Evolutionary conservation across 2,888 invertebrate genomes (phyloP).

Genomic region (Invenusta paracnida): DNA sequence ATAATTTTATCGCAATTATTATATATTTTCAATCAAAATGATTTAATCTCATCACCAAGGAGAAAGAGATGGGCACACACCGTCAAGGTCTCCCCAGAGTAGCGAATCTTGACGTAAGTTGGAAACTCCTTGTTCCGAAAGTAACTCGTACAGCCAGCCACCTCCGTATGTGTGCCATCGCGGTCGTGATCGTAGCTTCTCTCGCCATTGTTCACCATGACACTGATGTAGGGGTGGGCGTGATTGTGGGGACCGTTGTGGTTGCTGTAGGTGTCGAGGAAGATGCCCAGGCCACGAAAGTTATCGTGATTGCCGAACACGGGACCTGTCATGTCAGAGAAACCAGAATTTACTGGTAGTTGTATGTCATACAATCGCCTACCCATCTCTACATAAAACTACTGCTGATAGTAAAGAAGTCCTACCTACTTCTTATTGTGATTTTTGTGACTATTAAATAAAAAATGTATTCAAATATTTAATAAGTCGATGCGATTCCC

Average conservation of each 20-base stretch:
- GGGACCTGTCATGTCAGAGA: constrained; percentile 67
- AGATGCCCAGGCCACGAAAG: constrained; percentile 81
- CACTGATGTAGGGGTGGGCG: constrained; percentile 93
- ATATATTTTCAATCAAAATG: too few relatives aligned
- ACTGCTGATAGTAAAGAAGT: too few relatives aligned
- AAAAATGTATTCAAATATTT: too few relatives aligned
- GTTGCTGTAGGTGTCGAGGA: constrained; percentile 96
- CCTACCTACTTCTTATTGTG: too few relatives aligned
- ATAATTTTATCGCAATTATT: too few relatives aligned
- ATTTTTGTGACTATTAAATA: too few relatives aligned
- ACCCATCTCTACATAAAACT: neutral
- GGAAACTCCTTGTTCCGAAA: constrained; percentile 85
- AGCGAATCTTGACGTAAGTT: constrained; percentile 81
- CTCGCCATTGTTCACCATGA: constrained; percentile 93
- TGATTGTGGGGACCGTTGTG: constrained; percentile 99
- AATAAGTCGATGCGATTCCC: too few relatives aligned
- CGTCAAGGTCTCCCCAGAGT: constrained; percentile 80
- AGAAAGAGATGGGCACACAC: too few relatives aligned
- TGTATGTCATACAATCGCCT: neutral
- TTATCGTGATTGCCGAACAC: constrained; percentile 91
- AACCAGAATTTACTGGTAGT: neutral
- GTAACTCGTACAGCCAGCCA: constrained; percentile 92
- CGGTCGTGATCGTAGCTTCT: constrained; percentile 93
- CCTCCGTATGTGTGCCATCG: constrained; percentile 93
- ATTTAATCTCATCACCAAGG: too few relatives aligned